Base-by-base conservation (phyloP, 2,113 vertebrate genomes). In the Sebastes fasciatus region DNA sequence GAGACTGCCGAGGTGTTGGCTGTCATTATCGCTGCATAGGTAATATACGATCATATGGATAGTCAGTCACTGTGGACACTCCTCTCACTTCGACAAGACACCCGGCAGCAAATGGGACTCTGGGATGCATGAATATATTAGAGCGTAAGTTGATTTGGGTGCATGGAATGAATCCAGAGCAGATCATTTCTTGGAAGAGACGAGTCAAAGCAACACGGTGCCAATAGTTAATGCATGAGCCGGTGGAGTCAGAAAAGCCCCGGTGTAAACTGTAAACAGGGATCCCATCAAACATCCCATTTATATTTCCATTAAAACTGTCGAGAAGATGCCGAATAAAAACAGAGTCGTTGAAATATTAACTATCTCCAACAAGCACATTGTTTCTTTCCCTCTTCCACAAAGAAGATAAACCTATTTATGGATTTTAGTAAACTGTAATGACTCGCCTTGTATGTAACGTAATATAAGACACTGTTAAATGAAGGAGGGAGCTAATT, bases 101-200 rank as follows among this genome's bases (percentile, higher is more conserved):
- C 52, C 65, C 57, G 12, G 42, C 49, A 66, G n/a, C 52, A 70
- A 77, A 77, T 26, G 42, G 48, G 23, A 75, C 54, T 52, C 51
- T 4, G 40, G 77, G 10, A 80, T 64, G 40, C 11, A 17, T 51
- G 45, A 78, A 86, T 64, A 74, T 49, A 73, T 79, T 10, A 58
- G 26, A 78, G 69, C 13, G 34, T 3, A n/a, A 63, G n/a, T 68
- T 43, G 21, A 72, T 79, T 75, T 8, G 17, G 34, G n/a, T 69
- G 40, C 65, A 21, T 81, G 75, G 74, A 74, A 63, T 68, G 21
- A 75, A 86, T 86, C 69, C 61, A 73, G 58, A 86, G 16, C 34
- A 34, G 72, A 52, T 72, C 1, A 69, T 69, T 65, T 80, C 40
- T 40, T 48, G 45, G 63, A 61, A 12, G 54, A 77, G 75, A 73